phyloP scores from a whole-genome alignment of 1,140 invertebrate genomes.

The Pseudomyrmex flavicornis region DNA sequence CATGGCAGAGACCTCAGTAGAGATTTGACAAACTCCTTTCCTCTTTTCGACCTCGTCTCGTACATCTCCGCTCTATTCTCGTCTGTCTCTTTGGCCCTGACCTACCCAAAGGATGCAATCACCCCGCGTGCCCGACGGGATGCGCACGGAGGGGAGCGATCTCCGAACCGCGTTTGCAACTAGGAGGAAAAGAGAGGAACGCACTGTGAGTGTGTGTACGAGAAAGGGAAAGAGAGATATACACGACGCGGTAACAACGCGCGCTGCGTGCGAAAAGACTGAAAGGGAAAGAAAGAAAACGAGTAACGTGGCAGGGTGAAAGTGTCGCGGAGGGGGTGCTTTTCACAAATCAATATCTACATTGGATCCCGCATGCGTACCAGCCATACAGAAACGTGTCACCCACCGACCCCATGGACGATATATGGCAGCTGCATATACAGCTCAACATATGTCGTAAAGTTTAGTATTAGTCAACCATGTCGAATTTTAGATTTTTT shows the following conservation, averaged over 20 bases:
- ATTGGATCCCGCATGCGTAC: constrained; percentile 64
- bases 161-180: constrained; percentile 62
- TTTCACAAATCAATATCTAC: constrained; percentile 84
- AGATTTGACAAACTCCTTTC: constrained; percentile 78
- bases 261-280: constrained; percentile 27
- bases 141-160: constrained; percentile 64
- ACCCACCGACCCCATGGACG: constrained; percentile 80
- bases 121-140: constrained; percentile 54
- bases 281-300: constrained; percentile 56
- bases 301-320: constrained; percentile 51
- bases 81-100: constrained; percentile 80
- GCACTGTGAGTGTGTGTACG: not conserved
- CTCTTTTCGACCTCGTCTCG: constrained; percentile 61
- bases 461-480: not conserved
- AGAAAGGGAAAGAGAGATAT: constrained; percentile 34
- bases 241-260: constrained; percentile 55
- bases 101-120: constrained; percentile 84
- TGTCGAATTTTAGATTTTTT: constrained; percentile 28
- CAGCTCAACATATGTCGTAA: constrained; percentile 71
- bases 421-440: constrained; percentile 75
- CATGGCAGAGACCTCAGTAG: constrained; percentile 72
- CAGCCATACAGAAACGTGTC: constrained; percentile 80
- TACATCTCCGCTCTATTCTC: constrained; percentile 63
- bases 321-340: constrained; percentile 68
- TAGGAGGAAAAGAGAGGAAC: constrained; percentile 57